These are phyloP conservation scores for Leucophenga varia DNA, from an alignment of 1,140 invertebrate genomes.

Conservation along the genomic window DNA sequence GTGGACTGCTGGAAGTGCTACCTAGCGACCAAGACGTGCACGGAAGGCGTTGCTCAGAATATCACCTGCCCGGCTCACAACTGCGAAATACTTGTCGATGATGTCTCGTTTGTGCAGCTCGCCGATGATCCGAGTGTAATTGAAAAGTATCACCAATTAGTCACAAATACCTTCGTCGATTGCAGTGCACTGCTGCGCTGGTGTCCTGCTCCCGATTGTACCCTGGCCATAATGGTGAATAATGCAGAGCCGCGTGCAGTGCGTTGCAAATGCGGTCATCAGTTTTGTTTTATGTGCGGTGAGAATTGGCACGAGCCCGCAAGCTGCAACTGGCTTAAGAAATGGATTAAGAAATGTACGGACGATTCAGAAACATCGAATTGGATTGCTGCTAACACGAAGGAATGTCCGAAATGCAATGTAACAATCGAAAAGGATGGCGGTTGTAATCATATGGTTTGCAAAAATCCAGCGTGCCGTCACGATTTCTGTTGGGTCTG, in stretches of 20 bases:
- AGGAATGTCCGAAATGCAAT: conserved; percentile 98
- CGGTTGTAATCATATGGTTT: conserved; percentile 99
- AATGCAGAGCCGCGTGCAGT: conserved; percentile 88
- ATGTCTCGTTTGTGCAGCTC: conserved; percentile 91
- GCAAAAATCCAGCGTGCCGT: conserved; percentile 97
- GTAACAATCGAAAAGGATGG: conserved; percentile 98
- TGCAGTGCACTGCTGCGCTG: conserved; percentile 93
- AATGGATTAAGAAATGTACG: conserved; percentile 99
- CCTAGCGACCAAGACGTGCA: conserved; percentile 96
- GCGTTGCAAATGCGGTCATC: conserved; percentile 87
- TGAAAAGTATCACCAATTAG: conserved; percentile 95
- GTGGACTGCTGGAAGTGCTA: conserved; percentile 94
- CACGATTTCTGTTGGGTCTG: conserved; percentile 99
- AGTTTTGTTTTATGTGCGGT: conserved; percentile 95
- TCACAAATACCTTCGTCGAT: conserved; percentile 98
- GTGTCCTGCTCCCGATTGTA: conserved; percentile 97
- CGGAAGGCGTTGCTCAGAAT: conserved; percentile 92
- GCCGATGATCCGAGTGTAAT: conserved; percentile 89
- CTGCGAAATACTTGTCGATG: conserved; percentile 93
- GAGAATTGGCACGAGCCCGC: conserved; percentile 99
- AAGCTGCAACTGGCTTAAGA: conserved; percentile 85
- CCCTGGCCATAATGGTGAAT: conserved; percentile 91
- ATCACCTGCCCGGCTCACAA: conserved; percentile 91
- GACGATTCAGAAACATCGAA: conserved; percentile 99
- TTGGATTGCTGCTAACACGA: conserved; percentile 99